Evolutionary conservation across 2,888 invertebrate species (phyloP).

Genomic region (Drosophila testacea): DNA sequence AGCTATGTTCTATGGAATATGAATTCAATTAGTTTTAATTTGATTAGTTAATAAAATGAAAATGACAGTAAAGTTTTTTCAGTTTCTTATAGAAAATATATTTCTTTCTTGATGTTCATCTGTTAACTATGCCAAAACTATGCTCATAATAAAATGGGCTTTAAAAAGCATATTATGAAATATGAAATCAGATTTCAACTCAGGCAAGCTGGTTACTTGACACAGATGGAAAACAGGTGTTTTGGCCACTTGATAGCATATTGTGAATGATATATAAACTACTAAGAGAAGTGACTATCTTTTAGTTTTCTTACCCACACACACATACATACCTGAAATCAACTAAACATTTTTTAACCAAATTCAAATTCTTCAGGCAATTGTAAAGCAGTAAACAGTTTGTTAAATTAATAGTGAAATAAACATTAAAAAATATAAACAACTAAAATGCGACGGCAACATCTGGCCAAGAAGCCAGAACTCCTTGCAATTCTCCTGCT

Average conservation of each 20-base stretch:
- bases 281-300: not conserved
- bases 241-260: not conserved
- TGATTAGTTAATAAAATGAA: no score
- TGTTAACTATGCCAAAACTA: not conserved
- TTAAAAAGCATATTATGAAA: not conserved
- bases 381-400: not conserved
- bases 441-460: slow-evolving; percentile 51
- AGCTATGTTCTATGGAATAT: no score
- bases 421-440: slow-evolving; percentile 1
- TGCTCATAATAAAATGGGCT: not conserved
- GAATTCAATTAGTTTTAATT: no score
- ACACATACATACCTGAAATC: not conserved
- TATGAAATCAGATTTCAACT: not conserved
- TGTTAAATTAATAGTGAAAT: not conserved
- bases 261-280: not conserved
- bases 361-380: not conserved
- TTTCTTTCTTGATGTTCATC: no score
- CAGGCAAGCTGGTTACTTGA: slow-evolving; percentile 5
- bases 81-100: no score
- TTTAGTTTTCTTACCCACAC: not conserved
- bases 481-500: slow-evolving; percentile 25
- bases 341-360: not conserved
- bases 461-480: slow-evolving; percentile 25
- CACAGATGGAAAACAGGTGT: slow-evolving; percentile 35
- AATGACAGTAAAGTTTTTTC: no score